Base-by-base conservation (phyloP, 2,888 invertebrate species). In the Limulus polyphemus region DNA sequence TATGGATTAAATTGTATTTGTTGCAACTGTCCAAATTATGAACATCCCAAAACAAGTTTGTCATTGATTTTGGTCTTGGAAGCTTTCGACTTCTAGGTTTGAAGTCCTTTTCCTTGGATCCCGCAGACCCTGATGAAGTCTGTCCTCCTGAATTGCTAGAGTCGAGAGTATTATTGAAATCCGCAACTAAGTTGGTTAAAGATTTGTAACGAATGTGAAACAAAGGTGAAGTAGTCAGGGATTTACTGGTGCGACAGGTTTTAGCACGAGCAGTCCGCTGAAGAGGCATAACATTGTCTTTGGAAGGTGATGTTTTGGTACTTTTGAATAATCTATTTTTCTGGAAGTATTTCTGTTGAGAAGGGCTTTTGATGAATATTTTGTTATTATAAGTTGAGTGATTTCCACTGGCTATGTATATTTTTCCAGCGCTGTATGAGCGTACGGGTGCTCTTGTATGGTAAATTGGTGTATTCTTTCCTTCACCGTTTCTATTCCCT, bases 91-190 rank as follows among this genome's bases (percentile, higher is more conserved):
- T 59, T 58, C 73, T 70, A 32, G 60, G 56, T 17, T 50, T 49
- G 14, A 58, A 58, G 16, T 52, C 60, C 58, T 73, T 71, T 50
- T 65, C 64, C 58, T 68, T 89, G 57, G 83, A 83, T 0, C 83
- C 84, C 10, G 67, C 69, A 7, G 90, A 90, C 76, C 90, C 90
- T 3, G 88, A 89, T 12, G 90, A 90, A 54, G 54, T 54, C 60
- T 88, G 81, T 1, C 90, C 90, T 49, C 90, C 90, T 49, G 90
- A 90, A 47, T 90, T 90, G 77, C 90, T 88, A 74, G 90, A 90
- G 49, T 90, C 90, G 74, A 90, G 89, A 68, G 91, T 79, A n/a
- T 90, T 63, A 60, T 63, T 83, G 84, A 85, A 14, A 84, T 84
- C 62, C 16, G 57, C 61, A 13, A 70, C 68, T 47, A 74, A 65